Base-by-base conservation (phyloP, 2,113 vertebrate species). In the Atrichornis clamosus region DNA sequence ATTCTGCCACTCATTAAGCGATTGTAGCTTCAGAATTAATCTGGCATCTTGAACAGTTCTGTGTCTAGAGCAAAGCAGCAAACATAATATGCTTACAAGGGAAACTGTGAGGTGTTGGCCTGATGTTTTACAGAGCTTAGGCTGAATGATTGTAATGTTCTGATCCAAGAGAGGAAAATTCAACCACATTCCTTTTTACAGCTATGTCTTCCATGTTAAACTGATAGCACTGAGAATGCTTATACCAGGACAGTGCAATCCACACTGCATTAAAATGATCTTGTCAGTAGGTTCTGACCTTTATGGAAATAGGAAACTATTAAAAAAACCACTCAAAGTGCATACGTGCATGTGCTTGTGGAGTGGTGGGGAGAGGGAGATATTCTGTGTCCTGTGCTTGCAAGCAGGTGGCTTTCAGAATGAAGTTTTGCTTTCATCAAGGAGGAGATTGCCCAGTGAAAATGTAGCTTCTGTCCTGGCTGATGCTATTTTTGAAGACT, bases 321-420 rank as follows among this genome's bases (percentile, higher is more conserved):
- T 8, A 60, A 89, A 62, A 39, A 9, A 5, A 0, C 3, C 11
- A 17, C 23, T 50, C 28, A 6, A 76, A 93, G 32, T 33, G 26
- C 10, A 2, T 3, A 2, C 6, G 15, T 78, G 37, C 4, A 4
- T 4, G 2, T 70, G 21, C 27, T 44, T 44, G 21, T 35, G 23
- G 49, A 32, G 28, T 7, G 1, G 12, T 52, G 18, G 53, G 28
- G 72, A 49, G 72, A 65, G 28, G 37, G 49, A 21, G 20, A 22
- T 15, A 7, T 64, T 89, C 85, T 47, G 41, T 37, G 30, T 63
- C 68, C 41, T 35, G 24, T 35, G n/a, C 56, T 81, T 55, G 35
- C 32, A 75, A 86, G 59, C 92, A 90, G 86, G 68, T 85, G 92
- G 75, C 64, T 90, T 93, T 92, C 83, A 93, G 68, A 80, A 86